A percentile compares a stretch with the other conserved stretches of the same genome.
phyloP scores from a whole-genome alignment of 2,888 invertebrate species.

The Euspilapteryx auroguttella region DNA sequence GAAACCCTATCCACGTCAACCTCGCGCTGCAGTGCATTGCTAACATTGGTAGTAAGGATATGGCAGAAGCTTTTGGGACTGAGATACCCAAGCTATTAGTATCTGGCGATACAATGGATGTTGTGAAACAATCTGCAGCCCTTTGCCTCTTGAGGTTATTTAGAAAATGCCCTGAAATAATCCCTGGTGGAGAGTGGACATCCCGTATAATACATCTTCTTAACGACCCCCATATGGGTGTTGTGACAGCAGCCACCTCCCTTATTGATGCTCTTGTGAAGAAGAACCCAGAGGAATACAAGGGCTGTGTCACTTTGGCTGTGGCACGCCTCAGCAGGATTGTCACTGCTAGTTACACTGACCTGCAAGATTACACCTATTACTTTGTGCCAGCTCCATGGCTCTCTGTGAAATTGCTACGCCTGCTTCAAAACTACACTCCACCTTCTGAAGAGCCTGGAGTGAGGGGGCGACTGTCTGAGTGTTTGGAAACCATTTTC shows the following conservation, averaged over 20 bases:
- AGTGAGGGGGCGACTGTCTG: constrained; percentile 92
- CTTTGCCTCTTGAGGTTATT: constrained; percentile 92
- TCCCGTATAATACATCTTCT: constrained; percentile 97
- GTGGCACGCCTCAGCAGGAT: constrained; percentile 96
- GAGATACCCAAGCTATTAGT: constrained; percentile 98
- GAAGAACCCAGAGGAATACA: constrained; percentile 98
- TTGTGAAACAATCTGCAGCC: constrained; percentile 98
- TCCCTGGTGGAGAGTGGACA: constrained; percentile 98
- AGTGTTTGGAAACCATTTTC: constrained; percentile 96
- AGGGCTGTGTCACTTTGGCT: constrained; percentile 97
- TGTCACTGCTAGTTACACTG: constrained; percentile 98
- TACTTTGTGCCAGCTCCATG: constrained; percentile 99
- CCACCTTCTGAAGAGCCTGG: constrained; percentile 96
- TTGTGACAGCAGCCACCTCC: constrained; percentile 98
- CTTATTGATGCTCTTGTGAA: constrained; percentile 98
- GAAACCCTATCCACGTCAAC: constrained; percentile 98
- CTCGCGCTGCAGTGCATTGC: constrained; percentile 99
- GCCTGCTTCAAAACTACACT: constrained; percentile 96
- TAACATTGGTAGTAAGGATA: constrained; percentile 98
- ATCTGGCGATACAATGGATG: constrained; percentile 99
- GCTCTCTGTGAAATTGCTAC: constrained; percentile 95
- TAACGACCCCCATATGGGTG: constrained; percentile 99
- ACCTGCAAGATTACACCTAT: constrained; percentile 99
- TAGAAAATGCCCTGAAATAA: constrained; percentile 93
- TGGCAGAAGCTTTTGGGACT: constrained; percentile 99